Percentiles rank a stretch among this genome's conserved stretches.
These are phyloP conservation scores for Neoaliturus tenellus DNA, from an alignment of 2,888 invertebrate genomes.

Conservation along the genomic window DNA sequence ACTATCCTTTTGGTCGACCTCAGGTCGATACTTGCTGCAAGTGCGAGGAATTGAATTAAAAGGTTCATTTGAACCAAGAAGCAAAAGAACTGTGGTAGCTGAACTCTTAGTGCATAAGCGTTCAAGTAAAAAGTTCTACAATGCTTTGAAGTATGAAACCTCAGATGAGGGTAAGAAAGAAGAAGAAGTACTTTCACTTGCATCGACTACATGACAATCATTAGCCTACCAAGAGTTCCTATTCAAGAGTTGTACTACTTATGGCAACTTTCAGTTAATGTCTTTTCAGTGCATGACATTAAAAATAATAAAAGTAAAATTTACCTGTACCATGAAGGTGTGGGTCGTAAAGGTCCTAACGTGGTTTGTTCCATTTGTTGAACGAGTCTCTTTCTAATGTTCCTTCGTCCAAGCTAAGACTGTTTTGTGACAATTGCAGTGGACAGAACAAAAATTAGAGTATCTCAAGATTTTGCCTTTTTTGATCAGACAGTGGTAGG, in stretches of 20 bases:
- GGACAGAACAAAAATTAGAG: conserved; percentile 52
- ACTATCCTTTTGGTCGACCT: conserved; percentile 58
- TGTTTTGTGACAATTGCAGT: conserved; percentile 49
- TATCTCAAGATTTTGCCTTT: conserved; percentile 39
- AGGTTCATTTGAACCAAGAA: conserved; percentile 54
- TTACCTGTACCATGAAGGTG: conserved; percentile 53
- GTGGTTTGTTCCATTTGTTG: conserved; percentile 39
- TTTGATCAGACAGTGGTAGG: conserved; percentile 34
- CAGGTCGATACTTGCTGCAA: conserved; percentile 59
- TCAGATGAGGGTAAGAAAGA: conserved; percentile 39
- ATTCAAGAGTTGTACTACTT: conserved; percentile 58
- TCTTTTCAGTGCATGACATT: conserved; percentile 56
- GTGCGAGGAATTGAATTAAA: conserved; percentile 61
- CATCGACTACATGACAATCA: conserved; percentile 55
- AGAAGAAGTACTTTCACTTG: conserved; percentile 32
- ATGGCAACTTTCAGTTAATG: conserved; percentile 53
- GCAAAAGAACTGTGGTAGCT: conserved; percentile 55
- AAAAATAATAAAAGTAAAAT: conserved; percentile 35
- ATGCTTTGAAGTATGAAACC: conserved; percentile 39
- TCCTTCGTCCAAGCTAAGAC: background rate
- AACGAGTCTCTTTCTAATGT: conserved; percentile 20
- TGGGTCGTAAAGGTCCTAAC: conserved; percentile 33
- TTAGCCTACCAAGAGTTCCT: conserved; percentile 47
- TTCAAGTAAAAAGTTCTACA: conserved; percentile 48
- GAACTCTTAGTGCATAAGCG: conserved; percentile 55